These are phyloP conservation scores for Drosophila albomicans DNA, from an alignment of 1,140 invertebrate genomes.

Conservation along the genomic window DNA sequence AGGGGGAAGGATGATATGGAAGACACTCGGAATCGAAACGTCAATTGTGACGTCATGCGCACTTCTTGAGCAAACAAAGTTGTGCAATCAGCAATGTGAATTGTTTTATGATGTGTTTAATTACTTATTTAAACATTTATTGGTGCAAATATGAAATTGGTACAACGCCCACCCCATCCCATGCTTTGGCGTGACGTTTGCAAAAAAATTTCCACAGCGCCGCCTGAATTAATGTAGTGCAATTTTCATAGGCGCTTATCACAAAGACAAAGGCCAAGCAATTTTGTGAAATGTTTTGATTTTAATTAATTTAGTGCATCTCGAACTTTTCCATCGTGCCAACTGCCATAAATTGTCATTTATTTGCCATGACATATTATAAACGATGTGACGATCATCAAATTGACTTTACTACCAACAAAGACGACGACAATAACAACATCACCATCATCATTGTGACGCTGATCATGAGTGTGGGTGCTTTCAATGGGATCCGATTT, in stretches of 20 bases:
- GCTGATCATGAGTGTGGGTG: constrained; percentile 13
- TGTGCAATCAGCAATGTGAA: constrained; percentile 36
- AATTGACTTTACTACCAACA: constrained; percentile 10
- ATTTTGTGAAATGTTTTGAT: constrained; percentile 49
- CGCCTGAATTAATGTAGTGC: constrained; percentile 28
- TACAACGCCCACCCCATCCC: constrained; percentile 33
- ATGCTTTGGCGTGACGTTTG: constrained; percentile 52
- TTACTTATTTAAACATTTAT: constrained; percentile 58
- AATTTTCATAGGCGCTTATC: constrained; percentile 57
- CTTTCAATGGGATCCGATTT: constrained; percentile 31
- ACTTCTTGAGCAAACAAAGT: constrained; percentile 31
- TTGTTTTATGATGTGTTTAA: constrained; percentile 56
- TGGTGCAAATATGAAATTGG: constrained; percentile 61
- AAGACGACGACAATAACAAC: too few relatives aligned
- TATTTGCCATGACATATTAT: constrained; percentile 20
- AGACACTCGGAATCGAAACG: constrained; percentile 9
- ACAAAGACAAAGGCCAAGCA: constrained; percentile 31
- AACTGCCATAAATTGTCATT: constrained; percentile 32
- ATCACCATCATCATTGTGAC: constrained; percentile 4
- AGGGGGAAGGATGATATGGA: background rate
- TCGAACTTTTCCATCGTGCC: constrained; percentile 54
- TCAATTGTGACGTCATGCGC: constrained; percentile 40
- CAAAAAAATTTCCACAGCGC: constrained; percentile 59
- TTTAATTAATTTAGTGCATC: constrained; percentile 66
- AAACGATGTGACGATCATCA: constrained; percentile 12